These are phyloP conservation scores for Homalodisca vitripennis DNA, from an alignment of 1,140 invertebrate species.

Conservation along the genomic window DNA sequence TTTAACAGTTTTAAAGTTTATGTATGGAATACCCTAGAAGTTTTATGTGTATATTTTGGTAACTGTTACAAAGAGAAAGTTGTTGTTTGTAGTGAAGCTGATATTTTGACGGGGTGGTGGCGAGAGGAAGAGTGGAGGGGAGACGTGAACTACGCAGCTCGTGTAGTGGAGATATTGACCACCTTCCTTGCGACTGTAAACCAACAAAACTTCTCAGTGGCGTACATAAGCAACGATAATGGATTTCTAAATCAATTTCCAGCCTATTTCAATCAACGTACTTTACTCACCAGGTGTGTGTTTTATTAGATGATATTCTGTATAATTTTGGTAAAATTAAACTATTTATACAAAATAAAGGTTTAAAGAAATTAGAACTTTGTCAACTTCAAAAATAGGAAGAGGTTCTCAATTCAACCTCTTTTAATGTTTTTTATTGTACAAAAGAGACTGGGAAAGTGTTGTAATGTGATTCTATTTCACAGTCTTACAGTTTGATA, in stretches of 20 bases:
- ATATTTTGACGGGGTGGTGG: conserved; percentile 52
- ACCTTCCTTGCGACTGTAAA: conserved; percentile 46
- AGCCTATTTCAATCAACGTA: conserved; percentile 51
- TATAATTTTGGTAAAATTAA: not conserved
- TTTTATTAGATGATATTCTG: not conserved
- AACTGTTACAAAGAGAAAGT: no score
- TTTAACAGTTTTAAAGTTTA: not conserved
- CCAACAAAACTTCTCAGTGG: conserved; percentile 41
- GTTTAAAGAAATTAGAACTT: not conserved
- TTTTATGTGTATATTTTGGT: not conserved
- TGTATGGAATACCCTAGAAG: not conserved
- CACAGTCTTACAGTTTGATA: no score
- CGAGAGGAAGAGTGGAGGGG: conserved; percentile 47
- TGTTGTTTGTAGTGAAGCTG: conserved; percentile 52
- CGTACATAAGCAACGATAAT: conserved; percentile 53
- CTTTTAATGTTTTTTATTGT: not conserved
- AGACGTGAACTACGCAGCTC: conserved; percentile 51
- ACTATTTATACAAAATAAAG: conserved; percentile 6
- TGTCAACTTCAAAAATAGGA: conserved; percentile 24
- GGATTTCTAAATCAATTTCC: conserved; percentile 54
- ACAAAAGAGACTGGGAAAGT: not conserved
- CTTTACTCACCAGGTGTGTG: conserved; percentile 48
- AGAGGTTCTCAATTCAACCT: not conserved
- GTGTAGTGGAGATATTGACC: conserved; percentile 47
- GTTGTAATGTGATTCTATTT: not conserved